Evolutionary conservation across 2,113 vertebrate genomes (phyloP).

Genomic region (Psilopogon haemacephalus): DNA sequence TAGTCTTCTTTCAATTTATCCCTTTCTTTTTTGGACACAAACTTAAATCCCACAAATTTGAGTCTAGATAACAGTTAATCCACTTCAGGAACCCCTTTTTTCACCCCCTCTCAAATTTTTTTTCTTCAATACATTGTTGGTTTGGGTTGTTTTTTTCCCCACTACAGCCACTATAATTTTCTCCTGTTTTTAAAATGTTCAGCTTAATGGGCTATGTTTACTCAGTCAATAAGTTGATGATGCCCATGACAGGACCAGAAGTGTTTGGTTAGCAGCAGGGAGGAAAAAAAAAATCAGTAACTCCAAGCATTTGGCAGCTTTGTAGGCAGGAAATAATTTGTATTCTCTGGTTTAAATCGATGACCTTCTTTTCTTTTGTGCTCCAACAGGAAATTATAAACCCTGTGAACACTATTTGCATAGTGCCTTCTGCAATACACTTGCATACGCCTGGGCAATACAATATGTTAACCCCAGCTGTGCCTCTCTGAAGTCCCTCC

Average conservation of each 20-base stretch:
- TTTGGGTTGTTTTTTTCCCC: background rate
- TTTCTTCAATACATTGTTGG: background rate
- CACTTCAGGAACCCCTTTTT: background rate
- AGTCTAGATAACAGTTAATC: conserved; percentile 7
- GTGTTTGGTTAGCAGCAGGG: conserved; percentile 42
- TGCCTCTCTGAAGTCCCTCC: background rate
- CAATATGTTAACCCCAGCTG: background rate
- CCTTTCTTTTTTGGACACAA: background rate
- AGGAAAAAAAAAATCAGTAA: conserved; percentile 44
- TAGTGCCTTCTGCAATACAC: conserved; percentile 49
- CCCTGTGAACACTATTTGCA: conserved; percentile 56
- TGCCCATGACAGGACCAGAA: conserved; percentile 6
- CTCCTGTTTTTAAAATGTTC: background rate
- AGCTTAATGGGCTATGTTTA: conserved; percentile 19
- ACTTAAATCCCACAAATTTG: background rate
- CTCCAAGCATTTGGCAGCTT: conserved; percentile 49
- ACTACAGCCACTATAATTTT: background rate
- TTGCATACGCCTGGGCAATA: background rate
- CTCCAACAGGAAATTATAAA: conserved; percentile 71
- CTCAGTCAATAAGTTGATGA: conserved; percentile 37
- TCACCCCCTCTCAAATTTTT: background rate
- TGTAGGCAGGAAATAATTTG: conserved; percentile 64
- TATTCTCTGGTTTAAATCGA: conserved; percentile 67
- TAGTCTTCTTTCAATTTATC: background rate
- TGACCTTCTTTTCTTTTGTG: conserved; percentile 50